Evolutionary conservation across 2,888 invertebrate genomes (phyloP).

Genomic region (Tridacna crocea): DNA sequence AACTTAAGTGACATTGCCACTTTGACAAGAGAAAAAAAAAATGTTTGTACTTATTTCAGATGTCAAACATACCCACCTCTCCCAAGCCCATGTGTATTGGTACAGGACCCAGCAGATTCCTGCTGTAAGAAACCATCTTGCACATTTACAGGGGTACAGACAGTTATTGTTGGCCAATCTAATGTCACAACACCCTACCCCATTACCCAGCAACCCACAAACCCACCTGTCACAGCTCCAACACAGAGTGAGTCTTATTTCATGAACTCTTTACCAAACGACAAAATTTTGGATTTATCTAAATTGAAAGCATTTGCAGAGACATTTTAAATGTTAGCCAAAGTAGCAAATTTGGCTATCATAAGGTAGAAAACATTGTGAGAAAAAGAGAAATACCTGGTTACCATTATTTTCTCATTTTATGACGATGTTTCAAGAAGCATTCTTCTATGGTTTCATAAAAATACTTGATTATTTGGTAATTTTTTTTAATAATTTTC

Average conservation of each 20-base stretch:
- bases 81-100: constrained; percentile 61
- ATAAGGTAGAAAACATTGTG: no score
- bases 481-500: no score
- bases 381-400: no score
- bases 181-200: constrained; percentile 44
- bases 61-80: constrained; percentile 68
- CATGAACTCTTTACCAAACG: no score
- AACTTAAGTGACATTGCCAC: no score
- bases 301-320: no score
- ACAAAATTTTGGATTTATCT: no score
- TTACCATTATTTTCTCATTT: no score
- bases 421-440: no score
- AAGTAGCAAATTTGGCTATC: no score
- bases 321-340: no score
- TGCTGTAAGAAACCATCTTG: constrained; percentile 68
- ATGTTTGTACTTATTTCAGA: not conserved
- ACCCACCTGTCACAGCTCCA: constrained; percentile 45
- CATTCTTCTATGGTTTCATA: not conserved
- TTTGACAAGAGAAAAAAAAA: not conserved
- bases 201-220: constrained; percentile 49
- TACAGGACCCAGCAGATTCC: constrained; percentile 57
- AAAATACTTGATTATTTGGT: not conserved
- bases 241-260: constrained; percentile 47
- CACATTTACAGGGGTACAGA: constrained; percentile 53
- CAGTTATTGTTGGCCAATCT: constrained; percentile 49